Percentiles rank a stretch among this genome's conserved stretches.
Conservation (phyloP, 2,888 invertebrate species). For the Zaprionus obscuricornis region DNA sequence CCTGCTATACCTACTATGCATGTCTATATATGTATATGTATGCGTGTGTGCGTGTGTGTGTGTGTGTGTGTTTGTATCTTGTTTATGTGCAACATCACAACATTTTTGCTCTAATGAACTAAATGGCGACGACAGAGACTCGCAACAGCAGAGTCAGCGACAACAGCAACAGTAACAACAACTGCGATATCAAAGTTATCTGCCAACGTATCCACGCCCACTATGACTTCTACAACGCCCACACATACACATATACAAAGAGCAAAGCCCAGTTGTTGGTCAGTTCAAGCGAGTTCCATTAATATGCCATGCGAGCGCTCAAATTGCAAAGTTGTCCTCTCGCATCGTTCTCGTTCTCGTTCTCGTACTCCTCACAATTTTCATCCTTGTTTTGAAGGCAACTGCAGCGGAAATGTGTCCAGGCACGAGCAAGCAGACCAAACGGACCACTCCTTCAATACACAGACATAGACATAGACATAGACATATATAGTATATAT, state of each 20-base stretch:
- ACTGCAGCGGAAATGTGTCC: conserved; percentile 73
- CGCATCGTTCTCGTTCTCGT: conserved; percentile 47
- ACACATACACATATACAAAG: neutral
- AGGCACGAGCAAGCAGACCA: conserved; percentile 29
- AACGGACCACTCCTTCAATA: conserved; percentile 47
- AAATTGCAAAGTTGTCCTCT: conserved; percentile 71
- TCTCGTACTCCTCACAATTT: neutral
- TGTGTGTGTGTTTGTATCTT: no score
- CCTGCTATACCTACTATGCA: no score
- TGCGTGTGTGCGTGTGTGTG: no score
- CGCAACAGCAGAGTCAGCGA: no score
- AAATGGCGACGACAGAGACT: no score
- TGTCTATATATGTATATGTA: no score
- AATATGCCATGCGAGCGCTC: conserved; percentile 74
- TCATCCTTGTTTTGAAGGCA: no score
- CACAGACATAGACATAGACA: conserved; percentile 14
- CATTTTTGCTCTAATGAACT: conserved; percentile 77
- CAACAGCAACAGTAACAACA: conserved; percentile 23
- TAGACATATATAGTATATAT: neutral
- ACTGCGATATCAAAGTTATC: conserved; percentile 24
- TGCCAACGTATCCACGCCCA: conserved; percentile 51
- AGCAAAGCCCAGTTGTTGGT: conserved; percentile 13
- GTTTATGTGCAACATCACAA: conserved; percentile 56
- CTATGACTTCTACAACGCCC: neutral
- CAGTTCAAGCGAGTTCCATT: conserved; percentile 54